Base-by-base conservation (phyloP, 2,797 vertebrate species). In the Rhinichthys osculus region DNA sequence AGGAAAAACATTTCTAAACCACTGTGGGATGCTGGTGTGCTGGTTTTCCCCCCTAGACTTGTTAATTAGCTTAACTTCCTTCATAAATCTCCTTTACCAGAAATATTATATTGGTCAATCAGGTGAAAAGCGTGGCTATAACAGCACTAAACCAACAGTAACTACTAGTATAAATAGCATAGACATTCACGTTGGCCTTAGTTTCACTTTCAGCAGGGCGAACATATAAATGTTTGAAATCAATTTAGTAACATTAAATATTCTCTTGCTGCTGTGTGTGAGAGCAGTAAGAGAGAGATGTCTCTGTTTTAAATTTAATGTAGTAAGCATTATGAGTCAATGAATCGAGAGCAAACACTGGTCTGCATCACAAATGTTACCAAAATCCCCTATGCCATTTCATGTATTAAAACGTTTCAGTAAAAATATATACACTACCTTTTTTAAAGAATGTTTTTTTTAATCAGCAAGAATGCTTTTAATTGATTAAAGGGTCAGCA, bases 201-300 rank as follows among this genome's bases (percentile, higher is more conserved):
- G 19, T 23, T 57, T 35, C 33, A 57, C 52, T 38, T 57, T 57
- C 30, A 57, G 33, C 11, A 4, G 11, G 11, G 30, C 0, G n/a
- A 73, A 33, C n/a, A 11, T 50, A n/a, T 77, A 16, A 57, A 57
- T 57, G 40, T 77, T 77, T 21, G n/a, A n/a, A 77, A 57, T n/a
- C 52, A 57, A 16, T 77, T 57, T 57, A 40, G 7, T 8, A 14
- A 38, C 33, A 16, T 77, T 38, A 57, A n/a, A 77, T 38, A 38
- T 77, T 77, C 50, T 38, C 50, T 35, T 57, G 50, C 19, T 54
- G 50, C 50, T 54, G 30, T 21, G 47, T 10, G 30, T 4, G 11
- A 54, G 73, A 38, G 52, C 21, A 8, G 73, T 13, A 35, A 14
- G 74, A 77, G 38, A 77, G 21, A 57, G 33, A 57, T 4, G 21